Percentiles rank a stretch among this genome's conserved stretches.
These are phyloP conservation scores for Tenthredo livida DNA, from an alignment of 2,888 invertebrate species.

Conservation along the genomic window DNA sequence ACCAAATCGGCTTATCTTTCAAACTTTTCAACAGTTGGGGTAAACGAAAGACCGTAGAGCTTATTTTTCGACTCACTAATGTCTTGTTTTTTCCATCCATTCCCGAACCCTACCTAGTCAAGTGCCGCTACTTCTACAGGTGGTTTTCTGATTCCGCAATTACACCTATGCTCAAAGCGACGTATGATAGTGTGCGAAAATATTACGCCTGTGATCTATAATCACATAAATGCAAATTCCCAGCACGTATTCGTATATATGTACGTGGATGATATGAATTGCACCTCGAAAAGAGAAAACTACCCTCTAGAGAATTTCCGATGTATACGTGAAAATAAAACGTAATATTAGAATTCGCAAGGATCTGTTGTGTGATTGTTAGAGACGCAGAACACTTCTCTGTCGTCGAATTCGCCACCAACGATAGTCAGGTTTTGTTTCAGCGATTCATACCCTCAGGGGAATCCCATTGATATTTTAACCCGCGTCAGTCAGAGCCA, in stretches of 20 bases:
- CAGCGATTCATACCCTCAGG: neutral
- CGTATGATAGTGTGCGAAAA: neutral
- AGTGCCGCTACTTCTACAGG: neutral
- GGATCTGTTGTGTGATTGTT: neutral
- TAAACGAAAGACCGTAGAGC: neutral
- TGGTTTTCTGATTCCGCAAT: conserved; percentile 3
- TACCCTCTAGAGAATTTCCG: neutral
- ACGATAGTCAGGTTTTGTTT: neutral
- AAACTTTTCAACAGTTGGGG: neutral
- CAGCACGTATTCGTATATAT: neutral
- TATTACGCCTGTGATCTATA: neutral
- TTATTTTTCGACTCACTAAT: neutral
- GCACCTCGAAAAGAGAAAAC: neutral
- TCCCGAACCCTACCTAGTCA: neutral
- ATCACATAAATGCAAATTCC: neutral
- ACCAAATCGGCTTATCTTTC: neutral
- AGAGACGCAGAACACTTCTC: neutral
- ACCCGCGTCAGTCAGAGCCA: neutral
- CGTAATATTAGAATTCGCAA: neutral
- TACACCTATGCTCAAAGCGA: neutral
- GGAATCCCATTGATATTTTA: neutral
- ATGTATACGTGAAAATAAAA: neutral
- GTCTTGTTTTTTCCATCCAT: neutral
- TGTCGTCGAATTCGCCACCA: neutral
- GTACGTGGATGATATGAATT: neutral